Evolutionary conservation across 2,113 vertebrate genomes (phyloP).

Genomic region (Trogon melanurus): DNA sequence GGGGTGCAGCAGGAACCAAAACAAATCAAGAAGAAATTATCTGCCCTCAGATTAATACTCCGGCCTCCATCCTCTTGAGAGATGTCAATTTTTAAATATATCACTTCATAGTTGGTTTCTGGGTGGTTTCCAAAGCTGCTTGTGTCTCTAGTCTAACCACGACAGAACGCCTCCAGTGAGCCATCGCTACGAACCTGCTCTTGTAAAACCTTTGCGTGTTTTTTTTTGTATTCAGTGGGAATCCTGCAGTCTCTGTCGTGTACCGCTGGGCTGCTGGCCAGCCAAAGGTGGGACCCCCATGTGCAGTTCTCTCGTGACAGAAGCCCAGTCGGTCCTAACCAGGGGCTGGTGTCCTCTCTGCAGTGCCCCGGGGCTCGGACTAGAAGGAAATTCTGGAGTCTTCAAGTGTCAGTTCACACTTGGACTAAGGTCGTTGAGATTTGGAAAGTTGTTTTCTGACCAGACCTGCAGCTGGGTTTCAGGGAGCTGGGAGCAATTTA

Average conservation of each 20-base stretch:
- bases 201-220: not conserved
- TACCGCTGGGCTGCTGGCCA: not conserved
- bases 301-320: not conserved
- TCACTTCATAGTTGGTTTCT: not conserved
- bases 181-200: not conserved
- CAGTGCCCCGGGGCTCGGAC: not conserved
- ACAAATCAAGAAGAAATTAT: not conserved
- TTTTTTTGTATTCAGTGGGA: not conserved
- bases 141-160: not conserved
- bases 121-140: not conserved
- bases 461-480: not conserved
- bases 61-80: not conserved
- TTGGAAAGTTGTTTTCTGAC: not conserved
- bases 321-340: not conserved
- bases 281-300: not conserved
- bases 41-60: not conserved
- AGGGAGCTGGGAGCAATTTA: constrained; percentile 32
- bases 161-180: not conserved
- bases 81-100: not conserved
- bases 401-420: not conserved
- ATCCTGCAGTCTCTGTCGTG: not conserved
- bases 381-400: not conserved
- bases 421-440: not conserved
- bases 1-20: not conserved
- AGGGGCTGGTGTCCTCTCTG: not conserved